phyloP scores from a whole-genome alignment of 2,797 vertebrate species.

The Tachyglossus aculeatus region DNA sequence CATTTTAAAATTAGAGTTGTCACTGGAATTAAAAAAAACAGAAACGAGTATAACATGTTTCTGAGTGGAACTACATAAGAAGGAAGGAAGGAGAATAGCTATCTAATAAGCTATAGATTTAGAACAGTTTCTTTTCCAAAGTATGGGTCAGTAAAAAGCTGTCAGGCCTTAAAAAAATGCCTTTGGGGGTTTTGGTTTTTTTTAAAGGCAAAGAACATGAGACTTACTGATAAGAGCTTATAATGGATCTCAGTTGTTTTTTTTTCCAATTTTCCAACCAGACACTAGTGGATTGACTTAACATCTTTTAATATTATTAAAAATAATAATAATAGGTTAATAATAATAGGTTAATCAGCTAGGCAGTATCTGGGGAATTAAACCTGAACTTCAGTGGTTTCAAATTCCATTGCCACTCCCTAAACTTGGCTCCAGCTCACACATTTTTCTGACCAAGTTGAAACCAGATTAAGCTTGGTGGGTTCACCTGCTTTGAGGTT shows the following conservation, averaged over 20 bases:
- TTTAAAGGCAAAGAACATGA: not conserved
- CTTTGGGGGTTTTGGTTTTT: too few relatives aligned
- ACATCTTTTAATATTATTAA: not conserved
- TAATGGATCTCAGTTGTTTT: too few relatives aligned
- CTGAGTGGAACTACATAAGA: too few relatives aligned
- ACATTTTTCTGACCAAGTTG: not conserved
- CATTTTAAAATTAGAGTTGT: conserved; percentile 7
- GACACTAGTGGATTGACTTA: not conserved
- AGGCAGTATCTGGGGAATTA: not conserved
- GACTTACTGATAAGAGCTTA: not conserved
- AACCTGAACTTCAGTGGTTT: not conserved
- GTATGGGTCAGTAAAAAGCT: too few relatives aligned
- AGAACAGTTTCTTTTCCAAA: too few relatives aligned
- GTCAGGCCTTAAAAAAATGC: too few relatives aligned
- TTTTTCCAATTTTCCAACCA: not conserved
- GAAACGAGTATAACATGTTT: too few relatives aligned
- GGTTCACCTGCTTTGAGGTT: not conserved
- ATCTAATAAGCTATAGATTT: too few relatives aligned
- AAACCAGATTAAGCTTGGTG: not conserved
- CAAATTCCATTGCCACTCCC: not conserved
- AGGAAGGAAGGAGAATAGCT: too few relatives aligned
- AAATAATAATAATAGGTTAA: not conserved
- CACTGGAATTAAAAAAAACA: not conserved
- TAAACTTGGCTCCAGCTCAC: not conserved
- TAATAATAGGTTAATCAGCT: not conserved